These are phyloP conservation scores for Dicaeum eximium DNA, from an alignment of 2,113 vertebrate species.

Conservation along the genomic window DNA sequence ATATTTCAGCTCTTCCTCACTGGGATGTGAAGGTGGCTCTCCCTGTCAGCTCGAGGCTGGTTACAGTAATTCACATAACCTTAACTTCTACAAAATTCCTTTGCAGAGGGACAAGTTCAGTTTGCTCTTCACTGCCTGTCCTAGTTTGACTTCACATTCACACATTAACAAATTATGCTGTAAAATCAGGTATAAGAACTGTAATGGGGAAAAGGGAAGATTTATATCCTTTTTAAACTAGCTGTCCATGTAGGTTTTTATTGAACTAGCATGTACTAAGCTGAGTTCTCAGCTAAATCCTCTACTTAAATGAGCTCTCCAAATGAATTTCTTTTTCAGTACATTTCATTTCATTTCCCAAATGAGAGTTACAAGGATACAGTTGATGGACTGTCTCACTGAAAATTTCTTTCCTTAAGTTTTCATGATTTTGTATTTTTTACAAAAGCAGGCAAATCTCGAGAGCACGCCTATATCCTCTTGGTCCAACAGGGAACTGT, in stretches of 20 bases:
- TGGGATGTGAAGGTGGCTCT: neutral
- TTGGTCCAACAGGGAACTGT: neutral
- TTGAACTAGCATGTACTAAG: neutral
- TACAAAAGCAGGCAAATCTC: neutral
- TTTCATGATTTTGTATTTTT: neutral
- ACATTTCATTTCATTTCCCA: slow-evolving; percentile 15
- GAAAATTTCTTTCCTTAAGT: neutral
- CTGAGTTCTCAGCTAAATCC: neutral
- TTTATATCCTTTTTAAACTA: slow-evolving; percentile 28
- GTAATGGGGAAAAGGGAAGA: neutral
- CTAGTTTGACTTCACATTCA: slow-evolving; percentile 1
- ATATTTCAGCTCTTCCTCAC: neutral
- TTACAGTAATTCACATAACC: neutral
- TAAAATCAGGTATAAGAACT: slow-evolving; percentile 1
- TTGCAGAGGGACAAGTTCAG: neutral
- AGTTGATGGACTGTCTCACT: neutral
- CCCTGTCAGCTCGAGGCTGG: neutral
- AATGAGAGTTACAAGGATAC: neutral
- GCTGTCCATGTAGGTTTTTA: neutral
- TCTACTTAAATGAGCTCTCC: neutral
- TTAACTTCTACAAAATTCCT: neutral
- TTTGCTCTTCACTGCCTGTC: neutral
- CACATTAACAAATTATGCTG: neutral
- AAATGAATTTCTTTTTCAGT: neutral
- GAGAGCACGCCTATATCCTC: neutral